Evolutionary conservation across 2,113 vertebrate genomes (phyloP).

Genomic region (Caranx melampygus): DNA sequence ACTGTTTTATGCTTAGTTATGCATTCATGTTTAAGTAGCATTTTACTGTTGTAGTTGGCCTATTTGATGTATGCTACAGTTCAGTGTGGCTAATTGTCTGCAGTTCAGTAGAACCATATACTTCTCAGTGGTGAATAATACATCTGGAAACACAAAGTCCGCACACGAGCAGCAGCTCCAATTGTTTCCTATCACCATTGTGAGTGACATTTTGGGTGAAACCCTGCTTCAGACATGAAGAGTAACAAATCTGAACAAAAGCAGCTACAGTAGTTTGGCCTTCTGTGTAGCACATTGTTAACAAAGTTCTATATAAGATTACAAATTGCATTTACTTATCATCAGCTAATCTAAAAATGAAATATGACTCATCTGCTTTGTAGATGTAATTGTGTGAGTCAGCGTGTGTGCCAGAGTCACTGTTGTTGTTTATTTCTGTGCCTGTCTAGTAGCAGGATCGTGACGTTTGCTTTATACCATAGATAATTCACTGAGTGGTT

Average conservation of each 20-base stretch:
- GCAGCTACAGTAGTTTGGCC: background rate
- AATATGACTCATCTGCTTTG: slow-evolving; percentile 43
- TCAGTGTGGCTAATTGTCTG: too few relatives aligned
- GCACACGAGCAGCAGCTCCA: too few relatives aligned
- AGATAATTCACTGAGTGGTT: background rate
- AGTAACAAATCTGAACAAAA: background rate
- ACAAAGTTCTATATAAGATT: background rate
- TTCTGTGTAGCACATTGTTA: background rate
- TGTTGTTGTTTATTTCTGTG: slow-evolving; percentile 12
- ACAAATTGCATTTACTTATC: slow-evolving; percentile 1
- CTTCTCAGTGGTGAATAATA: too few relatives aligned
- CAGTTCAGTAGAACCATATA: too few relatives aligned
- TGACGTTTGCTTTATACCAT: slow-evolving; percentile 2
- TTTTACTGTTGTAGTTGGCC: too few relatives aligned
- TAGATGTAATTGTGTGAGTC: slow-evolving; percentile 11
- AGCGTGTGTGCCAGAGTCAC: background rate
- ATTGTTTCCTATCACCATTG: too few relatives aligned
- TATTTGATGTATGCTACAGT: too few relatives aligned
- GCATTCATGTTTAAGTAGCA: too few relatives aligned
- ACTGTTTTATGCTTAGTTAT: too few relatives aligned
- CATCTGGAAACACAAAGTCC: too few relatives aligned
- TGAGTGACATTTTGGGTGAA: too few relatives aligned
- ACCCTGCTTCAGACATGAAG: too few relatives aligned
- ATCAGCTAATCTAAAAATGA: slow-evolving; percentile 34
- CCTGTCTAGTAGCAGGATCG: background rate